Base-by-base conservation (phyloP, 2,797 vertebrate genomes). In the Protosalanx chinensis region DNA sequence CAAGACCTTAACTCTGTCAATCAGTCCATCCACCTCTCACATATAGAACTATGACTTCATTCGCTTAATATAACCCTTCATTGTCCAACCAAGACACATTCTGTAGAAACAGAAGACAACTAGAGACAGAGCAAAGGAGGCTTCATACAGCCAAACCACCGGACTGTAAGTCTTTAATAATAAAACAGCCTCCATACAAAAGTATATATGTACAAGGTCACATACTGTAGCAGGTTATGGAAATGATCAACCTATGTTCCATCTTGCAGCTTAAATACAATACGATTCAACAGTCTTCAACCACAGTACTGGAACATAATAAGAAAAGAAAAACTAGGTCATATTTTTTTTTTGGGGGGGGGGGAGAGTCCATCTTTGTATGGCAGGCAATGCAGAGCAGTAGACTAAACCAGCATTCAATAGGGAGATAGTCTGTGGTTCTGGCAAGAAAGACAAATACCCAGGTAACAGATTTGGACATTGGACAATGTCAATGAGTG, bases 141-240 rank as follows among this genome's bases (percentile, higher is more conserved):
- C 78, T 70, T 81, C 75, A 82, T 77, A 82, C 75, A 86, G 80
- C 76, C 68, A 81, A 88, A 78, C 85, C 79, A 81, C 88, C 86
- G 82, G 85, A 89, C 87, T 85, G 79, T 64, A 86, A 86, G 85
- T 87, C 86, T 93, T 93, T 93, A 93, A 90, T 93, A 90, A 89
- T 83, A 83, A 87, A 89, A 82, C 76, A 84, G 69, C 72, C 78
- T 89, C 86, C 86, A 90, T 93, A 93, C 86, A 93, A 93, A 93
- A 92, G 88, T 88, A 88, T 91, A 88, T 91, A 89, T 91, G 83
- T 91, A 92, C 91, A 92, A 82, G 81, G 82, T 90, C 84, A 88
- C 83, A 84, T 82, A 81, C 76, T 85, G 81, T 81, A 84, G 84
- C 83, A 82, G 79, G 86, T 88, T 84, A 88, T 90, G 88, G 86